Evolutionary conservation across 2,113 vertebrate genomes (phyloP).

Genomic region (Puma concolor): DNA sequence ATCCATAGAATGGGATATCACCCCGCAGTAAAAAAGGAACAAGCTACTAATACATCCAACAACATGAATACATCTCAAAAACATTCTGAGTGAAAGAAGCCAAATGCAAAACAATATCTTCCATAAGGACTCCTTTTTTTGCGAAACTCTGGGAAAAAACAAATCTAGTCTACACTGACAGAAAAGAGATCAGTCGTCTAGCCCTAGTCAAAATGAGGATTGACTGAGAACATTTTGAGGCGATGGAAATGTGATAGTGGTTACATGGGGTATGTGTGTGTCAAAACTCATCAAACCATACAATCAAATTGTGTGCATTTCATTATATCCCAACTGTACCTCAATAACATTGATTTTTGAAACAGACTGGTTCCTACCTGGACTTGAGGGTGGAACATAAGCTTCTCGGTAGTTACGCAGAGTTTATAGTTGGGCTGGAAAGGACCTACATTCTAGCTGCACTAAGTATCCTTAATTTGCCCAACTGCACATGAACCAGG

Average conservation of each 20-base stretch:
- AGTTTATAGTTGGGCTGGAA: not conserved
- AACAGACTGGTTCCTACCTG: not conserved
- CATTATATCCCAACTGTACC: not conserved
- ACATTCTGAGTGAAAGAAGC: not conserved
- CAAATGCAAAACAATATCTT: not conserved
- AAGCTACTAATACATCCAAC: not conserved
- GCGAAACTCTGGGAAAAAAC: not conserved
- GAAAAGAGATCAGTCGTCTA: not conserved
- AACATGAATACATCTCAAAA: not conserved
- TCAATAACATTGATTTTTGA: constrained; percentile 7
- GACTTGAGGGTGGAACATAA: not conserved
- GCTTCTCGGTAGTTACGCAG: not conserved
- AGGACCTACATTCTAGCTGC: not conserved
- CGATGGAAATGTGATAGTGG: not conserved
- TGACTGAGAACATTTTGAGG: not conserved
- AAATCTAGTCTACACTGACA: not conserved
- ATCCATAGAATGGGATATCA: not conserved
- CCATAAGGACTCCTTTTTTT: not conserved
- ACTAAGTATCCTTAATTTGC: not conserved
- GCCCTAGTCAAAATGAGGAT: not conserved
- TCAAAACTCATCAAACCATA: not conserved
- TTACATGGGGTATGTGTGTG: not conserved
- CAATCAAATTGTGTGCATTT: not conserved
- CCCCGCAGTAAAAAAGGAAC: not conserved
- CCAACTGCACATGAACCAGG: not conserved